These are phyloP conservation scores for Lasioglossum vierecki DNA, from an alignment of 2,888 invertebrate genomes.

Conservation along the genomic window DNA sequence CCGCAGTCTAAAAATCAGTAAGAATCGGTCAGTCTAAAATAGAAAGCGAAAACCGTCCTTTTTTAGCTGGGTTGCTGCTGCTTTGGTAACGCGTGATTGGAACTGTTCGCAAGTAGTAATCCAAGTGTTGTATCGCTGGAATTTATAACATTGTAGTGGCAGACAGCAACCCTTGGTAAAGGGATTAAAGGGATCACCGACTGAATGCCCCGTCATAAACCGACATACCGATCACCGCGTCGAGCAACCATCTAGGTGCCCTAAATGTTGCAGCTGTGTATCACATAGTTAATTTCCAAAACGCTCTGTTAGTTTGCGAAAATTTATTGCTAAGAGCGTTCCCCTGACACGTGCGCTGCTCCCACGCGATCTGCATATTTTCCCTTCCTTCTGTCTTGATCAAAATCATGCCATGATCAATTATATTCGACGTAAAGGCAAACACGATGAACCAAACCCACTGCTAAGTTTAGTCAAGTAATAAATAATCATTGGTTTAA, in stretches of 20 bases:
- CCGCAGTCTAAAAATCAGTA: no score
- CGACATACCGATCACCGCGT: conserved; percentile 1
- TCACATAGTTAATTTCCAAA: conserved; percentile 14
- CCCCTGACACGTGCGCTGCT: not conserved
- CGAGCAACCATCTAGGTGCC: not conserved
- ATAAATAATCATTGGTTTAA: not conserved
- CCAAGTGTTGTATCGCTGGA: not conserved
- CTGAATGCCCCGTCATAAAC: conserved; percentile 7
- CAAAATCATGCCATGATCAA: not conserved
- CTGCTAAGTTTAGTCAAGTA: not conserved
- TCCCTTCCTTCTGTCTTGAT: not conserved
- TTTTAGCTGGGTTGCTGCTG: no score
- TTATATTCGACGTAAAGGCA: not conserved
- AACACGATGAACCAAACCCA: not conserved
- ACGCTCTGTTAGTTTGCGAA: not conserved
- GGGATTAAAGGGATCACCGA: conserved; percentile 9
- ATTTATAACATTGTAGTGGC: conserved; percentile 1
- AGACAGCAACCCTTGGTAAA: conserved; percentile 3
- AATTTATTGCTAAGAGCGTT: not conserved
- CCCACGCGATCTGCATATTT: not conserved
- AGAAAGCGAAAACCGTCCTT: no score
- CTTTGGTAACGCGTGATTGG: not conserved
- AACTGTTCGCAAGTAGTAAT: conserved; percentile 2
- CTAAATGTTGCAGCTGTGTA: not conserved
- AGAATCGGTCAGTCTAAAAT: no score